Conservation (phyloP, 2,113 vertebrate genomes). For the Australoheros scitulus region DNA sequence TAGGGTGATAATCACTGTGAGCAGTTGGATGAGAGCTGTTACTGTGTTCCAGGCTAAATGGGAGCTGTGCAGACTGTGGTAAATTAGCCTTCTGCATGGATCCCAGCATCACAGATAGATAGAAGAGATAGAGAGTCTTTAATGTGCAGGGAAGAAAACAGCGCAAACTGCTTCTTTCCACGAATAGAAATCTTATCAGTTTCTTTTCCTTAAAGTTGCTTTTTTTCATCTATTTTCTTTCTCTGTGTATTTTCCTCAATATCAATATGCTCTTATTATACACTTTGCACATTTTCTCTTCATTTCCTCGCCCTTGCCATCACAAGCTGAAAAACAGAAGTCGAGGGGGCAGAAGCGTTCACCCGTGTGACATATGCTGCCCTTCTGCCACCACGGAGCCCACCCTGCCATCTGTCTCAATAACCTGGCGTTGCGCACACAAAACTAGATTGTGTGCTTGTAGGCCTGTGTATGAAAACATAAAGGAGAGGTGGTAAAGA, state of each 20-base stretch:
- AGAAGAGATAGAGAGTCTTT: slow-evolving; percentile 33
- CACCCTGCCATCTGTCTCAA: slow-evolving; percentile 67
- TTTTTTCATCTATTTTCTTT: background rate
- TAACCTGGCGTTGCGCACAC: slow-evolving; percentile 44
- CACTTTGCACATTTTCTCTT: background rate
- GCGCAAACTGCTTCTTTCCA: background rate
- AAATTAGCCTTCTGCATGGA: slow-evolving; percentile 31
- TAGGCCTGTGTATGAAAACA: background rate
- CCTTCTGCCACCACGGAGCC: slow-evolving; percentile 23
- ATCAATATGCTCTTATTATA: background rate
- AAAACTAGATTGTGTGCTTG: background rate
- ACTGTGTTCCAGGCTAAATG: slow-evolving; percentile 15
- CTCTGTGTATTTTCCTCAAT: background rate
- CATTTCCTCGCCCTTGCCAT: background rate
- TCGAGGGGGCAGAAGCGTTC: background rate
- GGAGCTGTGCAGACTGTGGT: slow-evolving; percentile 29
- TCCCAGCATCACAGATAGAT: slow-evolving; percentile 33
- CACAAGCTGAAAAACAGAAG: slow-evolving; percentile 9
- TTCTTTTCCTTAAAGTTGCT: background rate
- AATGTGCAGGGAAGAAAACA: slow-evolving; percentile 9
- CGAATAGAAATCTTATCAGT: slow-evolving; percentile 23
- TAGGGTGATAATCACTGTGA: slow-evolving; percentile 6
- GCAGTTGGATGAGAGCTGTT: slow-evolving; percentile 9
- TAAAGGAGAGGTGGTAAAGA: background rate
- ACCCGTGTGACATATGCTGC: slow-evolving; percentile 34